A percentile compares a stretch with the other conserved stretches of the same genome.
Evolutionary conservation across 2,113 vertebrate species (phyloP).

Genomic region (Sceloporus undulatus): DNA sequence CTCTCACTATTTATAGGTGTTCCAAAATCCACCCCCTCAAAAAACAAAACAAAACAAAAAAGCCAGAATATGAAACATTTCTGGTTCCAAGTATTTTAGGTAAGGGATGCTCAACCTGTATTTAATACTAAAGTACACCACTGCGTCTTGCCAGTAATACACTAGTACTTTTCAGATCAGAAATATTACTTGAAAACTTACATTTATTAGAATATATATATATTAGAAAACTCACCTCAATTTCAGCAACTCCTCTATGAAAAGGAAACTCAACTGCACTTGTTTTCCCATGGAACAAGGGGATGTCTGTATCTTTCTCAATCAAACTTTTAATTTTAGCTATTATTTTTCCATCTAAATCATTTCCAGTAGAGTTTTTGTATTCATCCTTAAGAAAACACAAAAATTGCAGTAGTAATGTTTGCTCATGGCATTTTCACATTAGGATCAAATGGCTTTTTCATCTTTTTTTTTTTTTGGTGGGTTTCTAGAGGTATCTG

Average conservation of each 20-base stretch:
- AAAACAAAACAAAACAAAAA: too few relatives aligned
- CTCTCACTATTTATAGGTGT: too few relatives aligned
- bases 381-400: constrained; percentile 83
- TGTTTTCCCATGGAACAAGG: constrained; percentile 82
- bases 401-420: not conserved
- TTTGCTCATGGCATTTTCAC: not conserved
- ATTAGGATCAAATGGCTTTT: not conserved
- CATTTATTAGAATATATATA: not conserved
- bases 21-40: too few relatives aligned
- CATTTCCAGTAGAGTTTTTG: constrained; percentile 84
- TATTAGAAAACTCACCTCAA: constrained; percentile 80
- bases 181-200: not conserved
- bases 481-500: not conserved
- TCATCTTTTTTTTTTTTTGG: too few relatives aligned
- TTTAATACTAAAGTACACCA: not conserved
- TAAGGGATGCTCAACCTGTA: not conserved
- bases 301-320: constrained; percentile 74
- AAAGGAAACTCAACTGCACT: constrained; percentile 75
- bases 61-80: too few relatives aligned
- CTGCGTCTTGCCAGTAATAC: not conserved
- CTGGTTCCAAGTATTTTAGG: too few relatives aligned
- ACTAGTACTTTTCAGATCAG: not conserved
- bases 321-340: constrained; percentile 79
- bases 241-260: constrained; percentile 78
- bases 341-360: constrained; percentile 82